Conservation (phyloP, 2,797 vertebrate genomes). For the Acrocephalus scirpaceus region DNA sequence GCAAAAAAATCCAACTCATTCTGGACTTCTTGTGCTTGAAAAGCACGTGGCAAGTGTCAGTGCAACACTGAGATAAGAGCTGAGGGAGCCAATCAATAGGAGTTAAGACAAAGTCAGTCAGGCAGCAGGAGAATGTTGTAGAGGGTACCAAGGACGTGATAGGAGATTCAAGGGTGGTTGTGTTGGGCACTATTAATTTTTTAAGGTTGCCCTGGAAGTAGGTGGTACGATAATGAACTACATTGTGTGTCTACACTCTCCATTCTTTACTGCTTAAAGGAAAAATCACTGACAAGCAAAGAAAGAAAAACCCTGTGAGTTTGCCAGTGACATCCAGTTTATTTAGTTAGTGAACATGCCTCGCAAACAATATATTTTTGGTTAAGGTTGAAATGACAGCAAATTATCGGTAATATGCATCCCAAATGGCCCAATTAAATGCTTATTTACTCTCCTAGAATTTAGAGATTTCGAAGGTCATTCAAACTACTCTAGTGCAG, state of each 20-base stretch:
- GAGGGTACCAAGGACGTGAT: rapidly evolving
- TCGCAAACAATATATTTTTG: too few species aligned
- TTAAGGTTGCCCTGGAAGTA: neutral
- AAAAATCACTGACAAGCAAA: neutral
- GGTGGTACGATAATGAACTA: rapidly evolving
- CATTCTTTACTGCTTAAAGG: neutral
- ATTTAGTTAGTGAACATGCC: neutral
- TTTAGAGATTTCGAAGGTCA: neutral
- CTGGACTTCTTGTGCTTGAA: neutral
- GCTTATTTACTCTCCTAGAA: neutral
- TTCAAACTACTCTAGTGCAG: neutral
- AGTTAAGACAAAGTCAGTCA: neutral
- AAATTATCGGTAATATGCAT: neutral
- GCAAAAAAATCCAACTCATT: neutral
- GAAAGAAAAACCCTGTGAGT: neutral
- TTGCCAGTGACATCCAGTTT: neutral
- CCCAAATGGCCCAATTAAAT: neutral
- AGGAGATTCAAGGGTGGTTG: neutral
- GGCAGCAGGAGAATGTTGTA: neutral
- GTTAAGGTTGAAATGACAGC: too few species aligned
- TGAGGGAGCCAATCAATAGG: neutral
- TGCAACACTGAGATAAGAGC: neutral
- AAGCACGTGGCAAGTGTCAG: neutral
- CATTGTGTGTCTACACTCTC: neutral
- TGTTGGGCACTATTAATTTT: neutral